Evolutionary conservation across 2,888 invertebrate genomes (phyloP), one percentile per base, ranked within the genome.

Genomic region (Epicampocera succincta): DNA sequence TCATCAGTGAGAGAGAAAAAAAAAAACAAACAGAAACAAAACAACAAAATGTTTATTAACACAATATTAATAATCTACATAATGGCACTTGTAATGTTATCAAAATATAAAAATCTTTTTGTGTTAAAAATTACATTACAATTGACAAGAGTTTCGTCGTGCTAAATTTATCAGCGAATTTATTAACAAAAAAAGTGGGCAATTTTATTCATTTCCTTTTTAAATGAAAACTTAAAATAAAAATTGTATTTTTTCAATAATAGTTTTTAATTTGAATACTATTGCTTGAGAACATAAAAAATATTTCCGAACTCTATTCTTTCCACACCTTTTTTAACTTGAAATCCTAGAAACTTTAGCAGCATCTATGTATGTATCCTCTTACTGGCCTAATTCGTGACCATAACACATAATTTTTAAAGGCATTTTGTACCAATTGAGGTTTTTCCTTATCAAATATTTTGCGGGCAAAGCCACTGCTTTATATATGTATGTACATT

Each of bases 41-140:
- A 38, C 69, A 82, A 69, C 78, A 82, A 69, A 78, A 78, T 77
- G 78, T 82, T 82, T 82, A 74, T 82, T 82, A 82, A 66, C 82
- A 82, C 82, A 78, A 74, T 78, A 78, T 78, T 82, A 78, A 78
- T 82, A 82, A 71, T 71, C 71, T 42, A 78, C 78, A 78, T 82
- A 78, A 82, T 65, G 74, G 50, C 78, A 78, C 78, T 73, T 78
- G 69, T 74, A 78, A 74, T 65, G 74, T 82, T 82, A 82, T 82
- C 82, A 56, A 60, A 58, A 66, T 46, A 58, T 50, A 44, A 46
- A 82, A 82, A 82, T 82, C 82, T 78, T 72, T 78, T 76, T 71
- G 21, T 68, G 42, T 63, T 52, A 33, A 42, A 44, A 25, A 54
- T 42, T 33, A 4, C n/a, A 54, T 40, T 61, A 44, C 42, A 40